Evolutionary conservation across 2,888 invertebrate species (phyloP).

Genomic region (Brenthis ino): DNA sequence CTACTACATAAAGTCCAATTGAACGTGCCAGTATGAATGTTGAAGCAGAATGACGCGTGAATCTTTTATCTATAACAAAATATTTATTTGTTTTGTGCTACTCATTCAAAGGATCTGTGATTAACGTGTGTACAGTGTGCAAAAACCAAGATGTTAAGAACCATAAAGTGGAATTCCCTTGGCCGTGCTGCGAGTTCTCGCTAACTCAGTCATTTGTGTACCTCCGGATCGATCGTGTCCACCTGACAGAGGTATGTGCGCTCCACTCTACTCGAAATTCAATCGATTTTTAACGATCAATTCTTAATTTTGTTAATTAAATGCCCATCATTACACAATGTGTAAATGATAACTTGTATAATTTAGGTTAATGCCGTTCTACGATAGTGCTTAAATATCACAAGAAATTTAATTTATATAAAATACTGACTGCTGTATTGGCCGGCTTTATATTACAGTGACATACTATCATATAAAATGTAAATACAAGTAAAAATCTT

Average conservation of each 20-base stretch:
- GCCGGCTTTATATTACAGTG: constrained; percentile 3
- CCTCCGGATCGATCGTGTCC: constrained; percentile 54
- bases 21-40: constrained; percentile 40
- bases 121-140: constrained; percentile 38
- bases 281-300: constrained; percentile 60
- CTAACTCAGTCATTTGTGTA: constrained; percentile 57
- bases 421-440: constrained; percentile 35
- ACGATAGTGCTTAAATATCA: constrained; percentile 2
- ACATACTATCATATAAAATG: background rate
- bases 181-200: constrained; percentile 43
- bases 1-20: constrained; percentile 45
- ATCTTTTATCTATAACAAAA: constrained; percentile 32
- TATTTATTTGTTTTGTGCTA: constrained; percentile 24
- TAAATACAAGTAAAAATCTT: background rate
- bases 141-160: constrained; percentile 51
- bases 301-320: constrained; percentile 36
- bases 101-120: constrained; percentile 25
- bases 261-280: constrained; percentile 45
- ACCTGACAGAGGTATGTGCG: constrained; percentile 57
- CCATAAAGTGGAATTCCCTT: constrained; percentile 55
- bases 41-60: constrained; percentile 37
- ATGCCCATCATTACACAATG: constrained; percentile 33
- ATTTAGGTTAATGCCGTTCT: constrained; percentile 15
- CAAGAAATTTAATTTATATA: constrained; percentile 7
- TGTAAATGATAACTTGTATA: constrained; percentile 19